Percentiles rank a stretch among this genome's conserved stretches.
phyloP scores from a whole-genome alignment of 2,888 invertebrate genomes.

The Cerceris ruficornis region DNA sequence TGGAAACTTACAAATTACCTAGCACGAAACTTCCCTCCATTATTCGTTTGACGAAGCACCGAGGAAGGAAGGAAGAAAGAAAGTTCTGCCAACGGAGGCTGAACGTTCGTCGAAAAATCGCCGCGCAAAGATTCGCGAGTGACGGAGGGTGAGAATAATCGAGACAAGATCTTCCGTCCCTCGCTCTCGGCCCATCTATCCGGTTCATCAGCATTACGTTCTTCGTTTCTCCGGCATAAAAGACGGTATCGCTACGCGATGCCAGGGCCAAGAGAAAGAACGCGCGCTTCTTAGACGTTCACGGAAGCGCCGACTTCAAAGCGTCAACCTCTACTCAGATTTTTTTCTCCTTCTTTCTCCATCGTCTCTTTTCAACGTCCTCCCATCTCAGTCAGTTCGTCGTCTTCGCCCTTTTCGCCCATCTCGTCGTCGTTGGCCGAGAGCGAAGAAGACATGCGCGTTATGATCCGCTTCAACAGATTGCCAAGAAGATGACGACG shows the following conservation, averaged over 20 bases:
- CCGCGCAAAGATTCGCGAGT: neutral
- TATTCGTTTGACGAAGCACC: neutral
- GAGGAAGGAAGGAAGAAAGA: neutral
- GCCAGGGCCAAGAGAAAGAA: constrained; percentile 3
- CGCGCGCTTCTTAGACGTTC: constrained; percentile 35
- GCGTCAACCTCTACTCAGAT: constrained; percentile 27
- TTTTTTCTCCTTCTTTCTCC: constrained; percentile 6
- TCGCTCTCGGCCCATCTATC: constrained; percentile 21
- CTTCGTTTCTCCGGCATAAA: constrained; percentile 21
- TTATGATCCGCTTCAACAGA: constrained; percentile 64
- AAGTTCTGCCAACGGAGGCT: neutral
- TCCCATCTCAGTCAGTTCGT: neutral
- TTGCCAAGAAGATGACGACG: constrained; percentile 52
- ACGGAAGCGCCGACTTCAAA: constrained; percentile 42
- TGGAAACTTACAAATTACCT: too few relatives aligned
- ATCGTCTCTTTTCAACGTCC: constrained; percentile 8
- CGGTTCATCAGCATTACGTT: constrained; percentile 49
- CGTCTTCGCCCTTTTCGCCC: constrained; percentile 1
- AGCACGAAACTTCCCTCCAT: too few relatives aligned
- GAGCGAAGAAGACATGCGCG: constrained; percentile 43
- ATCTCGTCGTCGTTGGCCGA: constrained; percentile 23
- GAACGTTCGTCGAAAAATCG: neutral
- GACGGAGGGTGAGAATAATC: constrained; percentile 34
- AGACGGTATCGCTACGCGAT: constrained; percentile 13
- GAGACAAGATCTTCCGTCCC: constrained; percentile 28